Percentiles rank a stretch among this genome's conserved stretches.
phyloP scores from a whole-genome alignment of 2,888 invertebrate species.

The Noctua comes region DNA sequence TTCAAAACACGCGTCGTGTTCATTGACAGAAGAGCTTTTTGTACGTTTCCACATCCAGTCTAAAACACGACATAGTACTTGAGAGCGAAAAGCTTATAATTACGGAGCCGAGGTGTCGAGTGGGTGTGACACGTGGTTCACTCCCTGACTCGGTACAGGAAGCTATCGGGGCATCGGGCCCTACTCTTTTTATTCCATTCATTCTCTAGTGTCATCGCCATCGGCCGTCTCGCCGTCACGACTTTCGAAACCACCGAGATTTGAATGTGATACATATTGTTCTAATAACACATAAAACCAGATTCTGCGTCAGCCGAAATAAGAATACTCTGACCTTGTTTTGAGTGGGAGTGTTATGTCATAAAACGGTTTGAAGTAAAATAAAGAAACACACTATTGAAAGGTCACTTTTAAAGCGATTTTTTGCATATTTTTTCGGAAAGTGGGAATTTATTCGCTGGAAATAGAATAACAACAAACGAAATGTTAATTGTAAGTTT shows the following conservation, averaged over 20 bases:
- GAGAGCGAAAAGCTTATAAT: slow-evolving; percentile 71
- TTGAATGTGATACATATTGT: slow-evolving; percentile 68
- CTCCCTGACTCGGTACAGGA: slow-evolving; percentile 79
- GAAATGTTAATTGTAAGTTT: background rate
- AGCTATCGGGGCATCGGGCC: slow-evolving; percentile 72
- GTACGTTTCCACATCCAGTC: slow-evolving; percentile 27
- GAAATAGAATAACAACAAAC: background rate
- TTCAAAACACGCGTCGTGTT: background rate
- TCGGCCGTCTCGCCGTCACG: slow-evolving; percentile 68
- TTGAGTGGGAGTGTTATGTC: slow-evolving; percentile 60
- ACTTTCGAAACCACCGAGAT: slow-evolving; percentile 65
- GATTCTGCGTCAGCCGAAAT: slow-evolving; percentile 62
- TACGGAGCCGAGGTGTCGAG: slow-evolving; percentile 69
- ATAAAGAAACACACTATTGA: slow-evolving; percentile 28
- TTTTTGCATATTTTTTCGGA: slow-evolving; percentile 18
- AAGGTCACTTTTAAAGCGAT: slow-evolving; percentile 23
- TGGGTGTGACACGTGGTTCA: slow-evolving; percentile 65
- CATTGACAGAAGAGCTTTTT: slow-evolving; percentile 29
- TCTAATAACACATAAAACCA: slow-evolving; percentile 63
- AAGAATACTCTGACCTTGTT: slow-evolving; percentile 64
- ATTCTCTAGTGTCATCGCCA: slow-evolving; percentile 80
- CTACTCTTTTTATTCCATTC: slow-evolving; percentile 79
- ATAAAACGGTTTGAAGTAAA: slow-evolving; percentile 54
- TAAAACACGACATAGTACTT: slow-evolving; percentile 46
- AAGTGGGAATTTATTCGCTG: background rate